Conservation (phyloP, 2,888 invertebrate genomes). For the Lasius platythorax region DNA sequence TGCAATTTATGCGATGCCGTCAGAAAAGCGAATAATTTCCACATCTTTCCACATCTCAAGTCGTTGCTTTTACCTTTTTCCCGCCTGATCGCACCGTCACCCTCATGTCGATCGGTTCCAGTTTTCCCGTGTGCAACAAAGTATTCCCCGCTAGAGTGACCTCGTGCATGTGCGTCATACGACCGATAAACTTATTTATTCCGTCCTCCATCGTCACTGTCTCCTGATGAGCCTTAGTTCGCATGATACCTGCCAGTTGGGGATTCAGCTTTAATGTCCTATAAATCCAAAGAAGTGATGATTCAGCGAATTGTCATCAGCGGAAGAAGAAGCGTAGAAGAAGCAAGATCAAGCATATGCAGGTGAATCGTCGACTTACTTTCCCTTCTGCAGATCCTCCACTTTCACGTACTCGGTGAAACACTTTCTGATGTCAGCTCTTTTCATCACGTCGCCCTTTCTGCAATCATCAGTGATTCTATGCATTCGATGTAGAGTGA, state of each 20-base stretch:
- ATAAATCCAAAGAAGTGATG: conserved; percentile 59
- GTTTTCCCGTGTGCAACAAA: conserved; percentile 89
- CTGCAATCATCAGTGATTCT: conserved; percentile 78
- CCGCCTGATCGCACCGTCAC: conserved; percentile 93
- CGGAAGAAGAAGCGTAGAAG: neutral
- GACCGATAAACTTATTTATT: conserved; percentile 88
- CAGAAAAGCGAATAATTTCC: neutral
- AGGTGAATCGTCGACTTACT: conserved; percentile 72
- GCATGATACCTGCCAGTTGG: conserved; percentile 85
- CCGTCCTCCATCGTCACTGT: conserved; percentile 91
- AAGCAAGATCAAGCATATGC: neutral
- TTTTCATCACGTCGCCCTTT: conserved; percentile 89
- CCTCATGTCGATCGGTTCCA: conserved; percentile 92
- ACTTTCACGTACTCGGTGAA: conserved; percentile 91
- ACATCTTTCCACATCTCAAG: neutral
- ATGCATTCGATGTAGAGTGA: conserved; percentile 63
- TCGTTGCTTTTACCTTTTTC: conserved; percentile 90
- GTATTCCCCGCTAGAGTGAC: conserved; percentile 88
- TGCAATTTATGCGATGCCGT: conserved; percentile 79
- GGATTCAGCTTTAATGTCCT: conserved; percentile 88
- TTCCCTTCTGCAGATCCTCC: conserved; percentile 87
- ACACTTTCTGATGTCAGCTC: conserved; percentile 89
- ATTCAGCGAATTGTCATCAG: neutral
- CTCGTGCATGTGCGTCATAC: conserved; percentile 92
- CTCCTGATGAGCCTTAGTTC: conserved; percentile 85